Evolutionary conservation across 2,797 vertebrate species (phyloP).

Genomic region (Gallirallus australis): DNA sequence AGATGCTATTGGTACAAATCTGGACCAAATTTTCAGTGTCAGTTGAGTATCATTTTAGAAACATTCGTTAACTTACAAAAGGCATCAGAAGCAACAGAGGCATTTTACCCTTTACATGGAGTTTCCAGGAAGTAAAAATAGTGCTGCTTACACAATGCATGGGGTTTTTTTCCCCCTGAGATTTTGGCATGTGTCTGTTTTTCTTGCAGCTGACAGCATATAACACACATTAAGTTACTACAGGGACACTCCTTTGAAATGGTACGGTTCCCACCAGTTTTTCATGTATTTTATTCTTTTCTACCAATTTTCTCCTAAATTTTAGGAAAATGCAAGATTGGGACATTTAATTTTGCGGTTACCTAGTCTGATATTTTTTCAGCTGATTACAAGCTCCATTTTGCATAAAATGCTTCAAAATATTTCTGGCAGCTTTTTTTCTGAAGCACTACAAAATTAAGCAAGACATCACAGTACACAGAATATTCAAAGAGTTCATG

Average conservation of each 20-base stretch:
- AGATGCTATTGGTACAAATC: neutral
- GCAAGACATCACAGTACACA: neutral
- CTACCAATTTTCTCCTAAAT: neutral
- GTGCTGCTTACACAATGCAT: neutral
- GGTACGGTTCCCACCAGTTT: neutral
- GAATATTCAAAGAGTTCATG: neutral
- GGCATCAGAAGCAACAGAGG: neutral
- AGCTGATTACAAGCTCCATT: neutral
- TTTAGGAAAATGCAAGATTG: neutral
- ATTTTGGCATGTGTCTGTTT: neutral
- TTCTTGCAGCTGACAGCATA: neutral
- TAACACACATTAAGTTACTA: neutral
- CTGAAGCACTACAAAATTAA: neutral
- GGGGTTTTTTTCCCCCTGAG: accelerated
- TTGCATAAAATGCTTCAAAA: neutral
- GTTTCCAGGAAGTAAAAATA: neutral
- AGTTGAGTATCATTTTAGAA: neutral
- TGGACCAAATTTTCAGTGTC: neutral
- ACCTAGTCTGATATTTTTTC: neutral
- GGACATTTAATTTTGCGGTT: neutral
- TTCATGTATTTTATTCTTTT: neutral
- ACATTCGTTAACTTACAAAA: neutral
- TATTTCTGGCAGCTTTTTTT: neutral
- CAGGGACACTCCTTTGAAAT: neutral
- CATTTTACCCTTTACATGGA: neutral